Evolutionary conservation across 2,888 invertebrate species (phyloP), one percentile per base, ranked within the genome.

Genomic region (Perizoma affinitatum): DNA sequence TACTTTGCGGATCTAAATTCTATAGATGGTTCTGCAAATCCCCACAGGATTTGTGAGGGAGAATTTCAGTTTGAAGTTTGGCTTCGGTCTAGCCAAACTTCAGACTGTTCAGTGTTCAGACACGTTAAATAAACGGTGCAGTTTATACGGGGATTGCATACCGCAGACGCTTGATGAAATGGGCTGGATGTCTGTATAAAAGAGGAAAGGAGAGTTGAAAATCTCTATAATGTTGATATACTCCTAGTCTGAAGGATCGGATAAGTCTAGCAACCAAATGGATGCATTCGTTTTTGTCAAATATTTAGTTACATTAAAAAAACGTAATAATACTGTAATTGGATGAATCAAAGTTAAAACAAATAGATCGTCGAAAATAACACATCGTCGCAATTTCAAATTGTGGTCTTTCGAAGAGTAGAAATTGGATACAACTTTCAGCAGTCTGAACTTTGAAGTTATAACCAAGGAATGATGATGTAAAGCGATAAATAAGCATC

Each of bases 401-500:
- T 48, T 48, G 3, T 22, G 33, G 22, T 52, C 4, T 43, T 49
- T 38, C 46, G 7, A 5, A 44, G 22, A 22, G 52, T 33, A 53
- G 7, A 62, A 63, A 66, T 57, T 59, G 51, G 58, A 59, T 64
- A 54, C 56, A 66, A 56, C 50, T 46, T 49, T 47, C n/a, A 41
- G 22, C 22, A 22, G 22, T 22, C 22, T 22, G 22, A 22, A 22
- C 22, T 22, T 22, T 22, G 42, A 59, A 51, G 34, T 51, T 58
- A 10, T 4, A 40, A 22, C 50, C 35, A 61, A 59, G 54, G 47
- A 58, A 55, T 65, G 56, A 49, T 65, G 49, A 51, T 69, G 66
- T 57, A 65, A 63, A 65, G 58, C 64, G 58, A 69, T 71, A 57
- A 69, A 68, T 65, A 61, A 60, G 43, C 68, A 66, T 63, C 55